Base-by-base conservation (phyloP, 2,113 vertebrate genomes). In the Marmota monax region DNA sequence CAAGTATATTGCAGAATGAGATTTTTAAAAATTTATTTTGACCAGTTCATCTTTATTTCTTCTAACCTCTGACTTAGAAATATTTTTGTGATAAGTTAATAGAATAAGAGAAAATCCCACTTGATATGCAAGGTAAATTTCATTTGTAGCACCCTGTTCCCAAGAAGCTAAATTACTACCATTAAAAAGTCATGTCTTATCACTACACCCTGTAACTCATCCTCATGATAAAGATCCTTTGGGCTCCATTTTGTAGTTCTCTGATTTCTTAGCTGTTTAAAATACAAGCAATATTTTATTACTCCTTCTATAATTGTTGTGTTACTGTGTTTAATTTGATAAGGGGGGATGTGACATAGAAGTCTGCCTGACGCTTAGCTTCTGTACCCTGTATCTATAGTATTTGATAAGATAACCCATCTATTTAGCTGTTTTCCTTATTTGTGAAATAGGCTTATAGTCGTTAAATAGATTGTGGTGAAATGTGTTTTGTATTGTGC, bases 1-100 rank as follows among this genome's bases (percentile, higher is more conserved):
- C 48, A 93, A 90, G 27, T 72, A 63, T 42, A 63, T 79, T 63
- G 3, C 42, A 91, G 77, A 56, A 51, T 77, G n/a, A 96, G 37
- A 8, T 56, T 94, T 93, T 96, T 51, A 61, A 23, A 70, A 85
- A 22, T 83, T 72, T 34, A 29, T 95, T 95, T 92, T 79, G 34
- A 73, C 70, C 48, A 70, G 4, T 48, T 76, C 22, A 39, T 53
- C 51, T 83, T 79, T 89, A 37, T 90, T 58, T 32, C 37, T 77
- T 89, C 90, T 83, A 32, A 18, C 65, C 58, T 39, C 77, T 39
- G 10, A 56, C 37, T 17, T 56, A 63, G 34, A 34, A 69, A 48
- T 74, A 23, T 39, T 73, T 92, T 79, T 92, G 80, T 80, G 82
- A 37, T 34, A 34, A 78, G 39, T 79, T 56, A 76, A 53, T 61